phyloP scores from a whole-genome alignment of 2,797 vertebrate species.

The Corythornis leucogaster region DNA sequence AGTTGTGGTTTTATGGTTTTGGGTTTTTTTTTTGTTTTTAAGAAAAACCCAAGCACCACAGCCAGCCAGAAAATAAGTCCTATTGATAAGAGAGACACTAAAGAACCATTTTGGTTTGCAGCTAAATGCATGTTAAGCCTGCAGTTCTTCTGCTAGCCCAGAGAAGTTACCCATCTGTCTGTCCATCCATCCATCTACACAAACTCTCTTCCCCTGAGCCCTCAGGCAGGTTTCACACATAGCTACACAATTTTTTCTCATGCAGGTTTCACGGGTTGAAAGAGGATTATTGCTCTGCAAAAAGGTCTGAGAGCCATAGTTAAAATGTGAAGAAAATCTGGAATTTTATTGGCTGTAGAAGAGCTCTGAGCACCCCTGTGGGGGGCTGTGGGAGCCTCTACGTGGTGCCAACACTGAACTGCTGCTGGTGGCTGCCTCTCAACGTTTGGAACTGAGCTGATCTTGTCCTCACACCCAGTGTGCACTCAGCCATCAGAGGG shows the following conservation, averaged over 20 bases:
- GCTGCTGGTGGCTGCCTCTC: not conserved
- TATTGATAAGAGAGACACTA: not conserved
- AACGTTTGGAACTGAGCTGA: not conserved
- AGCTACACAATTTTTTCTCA: rapidly evolving
- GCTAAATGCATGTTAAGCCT: not conserved
- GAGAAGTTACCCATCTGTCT: not conserved
- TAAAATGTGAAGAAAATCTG: not conserved
- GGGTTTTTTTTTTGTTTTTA: not conserved
- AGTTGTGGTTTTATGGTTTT: not conserved
- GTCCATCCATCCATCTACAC: not conserved
- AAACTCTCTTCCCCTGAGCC: rapidly evolving
- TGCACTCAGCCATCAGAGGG: not conserved
- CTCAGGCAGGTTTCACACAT: not conserved
- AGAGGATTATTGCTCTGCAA: not conserved
- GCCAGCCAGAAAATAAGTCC: not conserved
- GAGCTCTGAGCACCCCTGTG: not conserved
- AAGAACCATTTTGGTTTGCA: not conserved
- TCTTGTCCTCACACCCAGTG: not conserved
- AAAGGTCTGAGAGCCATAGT: rapidly evolving
- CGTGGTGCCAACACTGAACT: not conserved
- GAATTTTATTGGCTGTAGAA: rapidly evolving
- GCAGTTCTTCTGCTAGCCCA: not conserved
- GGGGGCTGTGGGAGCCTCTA: not conserved
- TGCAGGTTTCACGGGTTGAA: not conserved
- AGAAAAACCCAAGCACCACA: rapidly evolving